Percentiles rank a stretch among this genome's conserved stretches.
phyloP scores from a whole-genome alignment of 2,113 vertebrate genomes.

The Calypte anna region DNA sequence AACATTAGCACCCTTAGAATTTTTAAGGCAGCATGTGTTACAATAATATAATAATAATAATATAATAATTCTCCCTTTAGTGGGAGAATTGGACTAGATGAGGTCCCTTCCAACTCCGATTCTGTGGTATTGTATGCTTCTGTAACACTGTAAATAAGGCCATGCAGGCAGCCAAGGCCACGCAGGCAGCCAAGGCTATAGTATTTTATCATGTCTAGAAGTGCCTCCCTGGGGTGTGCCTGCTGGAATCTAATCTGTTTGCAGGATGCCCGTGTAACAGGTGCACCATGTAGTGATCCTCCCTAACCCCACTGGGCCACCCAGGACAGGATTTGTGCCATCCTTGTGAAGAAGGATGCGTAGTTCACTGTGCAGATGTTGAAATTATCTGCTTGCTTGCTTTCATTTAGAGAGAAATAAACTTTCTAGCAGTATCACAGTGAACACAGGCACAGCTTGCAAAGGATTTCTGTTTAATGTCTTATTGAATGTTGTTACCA shows the following conservation, averaged over 20 bases:
- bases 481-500: constrained; percentile 41
- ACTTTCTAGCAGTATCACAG: constrained; percentile 40
- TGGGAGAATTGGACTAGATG: no score
- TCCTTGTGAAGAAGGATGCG: constrained; percentile 23
- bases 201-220: neutral
- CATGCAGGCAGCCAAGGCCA: neutral
- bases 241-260: constrained; percentile 11
- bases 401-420: constrained; percentile 28
- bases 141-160: neutral
- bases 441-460: constrained; percentile 5
- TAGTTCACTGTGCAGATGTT: constrained; percentile 41
- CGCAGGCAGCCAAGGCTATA: neutral
- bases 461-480: constrained; percentile 33
- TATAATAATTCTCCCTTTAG: no score
- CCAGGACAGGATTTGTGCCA: neutral
- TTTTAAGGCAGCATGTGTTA: neutral
- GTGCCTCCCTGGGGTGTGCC: constrained; percentile 36
- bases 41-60: neutral
- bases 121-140: neutral
- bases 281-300: neutral
- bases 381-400: neutral
- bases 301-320: neutral
- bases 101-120: no score
- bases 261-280: neutral
- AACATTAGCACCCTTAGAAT: neutral